These are phyloP conservation scores for Prionailurus viverrinus DNA, from an alignment of 2,113 vertebrate species.

Conservation along the genomic window DNA sequence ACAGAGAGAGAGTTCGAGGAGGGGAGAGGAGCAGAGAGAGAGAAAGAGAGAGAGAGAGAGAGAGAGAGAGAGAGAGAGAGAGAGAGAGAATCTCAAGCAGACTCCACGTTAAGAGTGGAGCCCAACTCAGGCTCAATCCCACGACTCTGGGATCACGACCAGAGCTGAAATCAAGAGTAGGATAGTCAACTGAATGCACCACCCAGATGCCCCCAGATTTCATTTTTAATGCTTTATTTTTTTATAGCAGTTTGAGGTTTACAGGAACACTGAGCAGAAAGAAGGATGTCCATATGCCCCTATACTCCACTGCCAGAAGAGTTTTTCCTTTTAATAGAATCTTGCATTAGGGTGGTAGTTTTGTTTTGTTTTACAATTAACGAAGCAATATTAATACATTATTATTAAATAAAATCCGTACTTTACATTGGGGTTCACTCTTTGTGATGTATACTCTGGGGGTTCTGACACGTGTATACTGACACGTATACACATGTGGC, in stretches of 20 bases:
- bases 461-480: neutral
- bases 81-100: too few relatives aligned
- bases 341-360: neutral
- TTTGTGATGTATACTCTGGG: neutral
- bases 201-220: too few relatives aligned
- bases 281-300: neutral
- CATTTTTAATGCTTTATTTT: neutral
- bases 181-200: too few relatives aligned
- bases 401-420: neutral
- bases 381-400: neutral
- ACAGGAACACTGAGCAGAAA: neutral
- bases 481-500: neutral
- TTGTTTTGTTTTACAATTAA: neutral
- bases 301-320: neutral
- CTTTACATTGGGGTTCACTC: neutral
- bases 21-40: too few relatives aligned
- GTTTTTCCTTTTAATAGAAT: neutral
- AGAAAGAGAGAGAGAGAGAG: too few relatives aligned
- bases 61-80: too few relatives aligned
- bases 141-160: too few relatives aligned
- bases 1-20: too few relatives aligned
- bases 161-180: too few relatives aligned
- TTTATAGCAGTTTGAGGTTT: neutral
- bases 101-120: too few relatives aligned
- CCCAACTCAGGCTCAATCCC: too few relatives aligned